These are phyloP conservation scores for Brachionus manjavacas DNA, from an alignment of 1,140 invertebrate genomes.

Conservation along the genomic window DNA sequence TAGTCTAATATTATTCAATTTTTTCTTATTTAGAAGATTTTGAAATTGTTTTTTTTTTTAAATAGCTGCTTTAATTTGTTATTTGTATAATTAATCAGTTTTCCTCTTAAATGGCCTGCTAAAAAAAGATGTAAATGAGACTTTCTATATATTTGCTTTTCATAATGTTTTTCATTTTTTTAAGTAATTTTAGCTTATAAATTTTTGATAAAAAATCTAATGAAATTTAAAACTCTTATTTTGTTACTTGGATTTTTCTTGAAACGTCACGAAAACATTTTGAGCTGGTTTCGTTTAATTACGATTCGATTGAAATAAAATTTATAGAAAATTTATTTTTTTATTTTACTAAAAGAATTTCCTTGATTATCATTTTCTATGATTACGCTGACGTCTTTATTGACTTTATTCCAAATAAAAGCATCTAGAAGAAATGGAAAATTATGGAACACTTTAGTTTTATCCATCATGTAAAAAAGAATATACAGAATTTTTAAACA, in stretches of 20 bases:
- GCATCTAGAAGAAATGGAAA: too few relatives aligned
- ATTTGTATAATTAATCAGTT: not conserved
- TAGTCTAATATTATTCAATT: not conserved
- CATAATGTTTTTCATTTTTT: not conserved
- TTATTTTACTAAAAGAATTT: not conserved
- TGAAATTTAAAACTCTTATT: not conserved
- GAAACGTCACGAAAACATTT: not conserved
- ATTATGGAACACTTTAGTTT: too few relatives aligned
- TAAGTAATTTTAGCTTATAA: not conserved
- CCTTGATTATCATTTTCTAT: too few relatives aligned
- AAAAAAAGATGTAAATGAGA: not conserved
- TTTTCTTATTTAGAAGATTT: not conserved
- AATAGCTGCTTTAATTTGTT: not conserved
- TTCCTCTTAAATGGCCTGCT: not conserved
- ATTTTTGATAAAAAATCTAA: slow-evolving; percentile 2
- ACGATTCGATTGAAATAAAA: not conserved
- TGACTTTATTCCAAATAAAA: too few relatives aligned
- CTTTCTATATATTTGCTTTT: not conserved
- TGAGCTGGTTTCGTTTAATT: not conserved
- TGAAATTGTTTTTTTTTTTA: not conserved
- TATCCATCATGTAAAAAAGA: too few relatives aligned
- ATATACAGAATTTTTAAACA: too few relatives aligned
- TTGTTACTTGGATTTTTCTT: not conserved
- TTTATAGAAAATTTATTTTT: not conserved
- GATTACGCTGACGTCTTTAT: too few relatives aligned